phyloP scores from a whole-genome alignment of 1,140 invertebrate genomes.

The Drosophila bipectinata region DNA sequence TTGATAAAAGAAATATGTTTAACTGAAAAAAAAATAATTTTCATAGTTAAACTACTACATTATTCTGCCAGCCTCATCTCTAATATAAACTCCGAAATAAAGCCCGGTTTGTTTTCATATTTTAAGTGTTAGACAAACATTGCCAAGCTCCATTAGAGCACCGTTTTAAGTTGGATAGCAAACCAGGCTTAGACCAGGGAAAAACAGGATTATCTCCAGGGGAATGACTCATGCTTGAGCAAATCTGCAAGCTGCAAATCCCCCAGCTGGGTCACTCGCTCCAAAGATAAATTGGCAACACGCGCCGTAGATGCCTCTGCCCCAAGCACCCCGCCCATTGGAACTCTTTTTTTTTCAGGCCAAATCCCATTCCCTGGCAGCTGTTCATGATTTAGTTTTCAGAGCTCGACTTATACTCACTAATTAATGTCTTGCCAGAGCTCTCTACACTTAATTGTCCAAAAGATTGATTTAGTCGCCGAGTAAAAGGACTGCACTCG shows the following conservation, averaged over 20 bases:
- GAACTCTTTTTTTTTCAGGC: conserved; percentile 15
- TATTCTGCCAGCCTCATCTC: not conserved
- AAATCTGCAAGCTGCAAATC: conserved; percentile 48
- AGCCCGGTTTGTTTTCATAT: not conserved
- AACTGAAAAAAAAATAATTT: not conserved
- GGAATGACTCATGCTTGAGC: conserved; percentile 60
- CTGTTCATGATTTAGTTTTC: conserved; percentile 32
- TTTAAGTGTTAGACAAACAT: conserved; percentile 18
- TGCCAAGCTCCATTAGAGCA: conserved; percentile 25
- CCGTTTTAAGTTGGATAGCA: not conserved
- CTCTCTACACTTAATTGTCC: conserved; percentile 60
- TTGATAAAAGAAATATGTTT: conserved; percentile 5
- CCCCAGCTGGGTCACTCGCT: conserved; percentile 58
- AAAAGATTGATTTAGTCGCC: conserved; percentile 67
- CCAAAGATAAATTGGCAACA: conserved; percentile 77
- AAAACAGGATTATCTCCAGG: conserved; percentile 66
- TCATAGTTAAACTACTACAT: not conserved
- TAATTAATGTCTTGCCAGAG: conserved; percentile 56
- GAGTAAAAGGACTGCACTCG: conserved; percentile 33
- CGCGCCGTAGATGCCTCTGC: conserved; percentile 62
- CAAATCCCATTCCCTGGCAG: conserved; percentile 20
- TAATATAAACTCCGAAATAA: not conserved
- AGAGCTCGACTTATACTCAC: conserved; percentile 24
- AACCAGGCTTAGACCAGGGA: not conserved
- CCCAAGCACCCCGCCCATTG: not conserved